Base-by-base conservation (phyloP, 37 sponge, comb jelly and placozoan species). In the Spongilla lacustris region DNA sequence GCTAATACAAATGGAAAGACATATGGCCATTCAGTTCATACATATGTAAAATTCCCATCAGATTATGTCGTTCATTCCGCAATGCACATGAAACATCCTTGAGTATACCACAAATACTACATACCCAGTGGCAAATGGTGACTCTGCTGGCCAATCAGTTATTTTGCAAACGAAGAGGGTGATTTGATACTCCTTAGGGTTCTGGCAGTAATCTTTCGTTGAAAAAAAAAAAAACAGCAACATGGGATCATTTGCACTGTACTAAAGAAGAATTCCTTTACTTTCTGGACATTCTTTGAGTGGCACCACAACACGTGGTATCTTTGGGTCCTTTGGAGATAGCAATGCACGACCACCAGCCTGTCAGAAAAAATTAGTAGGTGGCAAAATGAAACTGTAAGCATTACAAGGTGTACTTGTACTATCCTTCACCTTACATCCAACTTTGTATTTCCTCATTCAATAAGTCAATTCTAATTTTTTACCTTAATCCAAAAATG, bases 251-350 rank as follows among this genome's bases (percentile, higher is more conserved):
- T 33, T 8, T 24, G 68, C 41, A 74, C 67, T 41, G 41, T 41
- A 6, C 41, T 41, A 23, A 10, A 36, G 66, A 50, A 84, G 23
- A 31, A 68, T n/a, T 19, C 36, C 4, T 9, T 48, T 68, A 88
- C 94, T 88, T 80, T 86, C 67, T 34, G 99, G 99, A 50, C 93
- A 93, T 37, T 95, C 86, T 27, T 29, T 19, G 5, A 98, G 81
- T 37, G 99, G 94, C 13, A 97, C 76, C 12, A 95, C 24, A 17
- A 97, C 74, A 4, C 99, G 83, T 19, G 99, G 99, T 0, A 95
- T 26, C 14, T 92, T 73, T 41, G 58, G 50, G 50, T 98, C 99
- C 30, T 68, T 78, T 50, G 99, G 99, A 69, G 90, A 86, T 46
- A 97, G 76, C n/a, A 95, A 29, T 6, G 89, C 97, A 14, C 58